Evolutionary conservation across 1,140 invertebrate genomes (phyloP).

Genomic region (Ctenoplectra terminalis): DNA sequence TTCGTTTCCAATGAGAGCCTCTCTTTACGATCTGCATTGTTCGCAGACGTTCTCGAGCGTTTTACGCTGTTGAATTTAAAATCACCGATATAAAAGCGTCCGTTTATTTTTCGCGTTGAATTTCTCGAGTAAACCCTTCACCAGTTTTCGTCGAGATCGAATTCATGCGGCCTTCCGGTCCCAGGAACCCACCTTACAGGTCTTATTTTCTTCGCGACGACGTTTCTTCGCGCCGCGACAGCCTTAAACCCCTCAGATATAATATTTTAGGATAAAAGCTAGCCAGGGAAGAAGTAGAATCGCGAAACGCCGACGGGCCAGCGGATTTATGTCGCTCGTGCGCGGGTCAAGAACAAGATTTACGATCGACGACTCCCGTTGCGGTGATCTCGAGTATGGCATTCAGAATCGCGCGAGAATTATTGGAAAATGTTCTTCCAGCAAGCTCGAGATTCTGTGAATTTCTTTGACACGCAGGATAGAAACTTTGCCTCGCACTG

Average conservation of each 20-base stretch:
- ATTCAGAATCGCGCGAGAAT: constrained; percentile 29
- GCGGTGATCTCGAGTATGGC: constrained; percentile 25
- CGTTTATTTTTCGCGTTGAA: constrained; percentile 36
- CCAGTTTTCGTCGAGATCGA: not conserved
- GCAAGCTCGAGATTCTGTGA: not conserved
- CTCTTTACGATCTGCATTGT: constrained; percentile 39
- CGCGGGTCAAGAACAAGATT: constrained; percentile 47
- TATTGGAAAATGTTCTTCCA: constrained; percentile 4
- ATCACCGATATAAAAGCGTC: constrained; percentile 14
- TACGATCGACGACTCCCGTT: constrained; percentile 25
- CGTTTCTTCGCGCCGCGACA: not conserved
- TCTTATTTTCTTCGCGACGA: not conserved
- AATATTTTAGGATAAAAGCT: constrained; percentile 55
- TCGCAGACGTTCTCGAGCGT: constrained; percentile 13
- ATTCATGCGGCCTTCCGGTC: not conserved
- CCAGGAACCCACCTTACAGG: too few relatives aligned
- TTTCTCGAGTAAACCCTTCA: not conserved
- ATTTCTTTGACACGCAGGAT: constrained; percentile 4
- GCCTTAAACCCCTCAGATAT: constrained; percentile 13
- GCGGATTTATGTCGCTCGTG: constrained; percentile 36
- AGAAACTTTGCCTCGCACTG: not conserved
- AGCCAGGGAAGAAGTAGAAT: constrained; percentile 37
- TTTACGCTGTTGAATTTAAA: constrained; percentile 18
- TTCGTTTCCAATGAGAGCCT: constrained; percentile 27
- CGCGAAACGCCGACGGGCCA: constrained; percentile 2